Evolutionary conservation across 2,888 invertebrate species (phyloP).

Genomic region (Lepidocyrtoides sp.): DNA sequence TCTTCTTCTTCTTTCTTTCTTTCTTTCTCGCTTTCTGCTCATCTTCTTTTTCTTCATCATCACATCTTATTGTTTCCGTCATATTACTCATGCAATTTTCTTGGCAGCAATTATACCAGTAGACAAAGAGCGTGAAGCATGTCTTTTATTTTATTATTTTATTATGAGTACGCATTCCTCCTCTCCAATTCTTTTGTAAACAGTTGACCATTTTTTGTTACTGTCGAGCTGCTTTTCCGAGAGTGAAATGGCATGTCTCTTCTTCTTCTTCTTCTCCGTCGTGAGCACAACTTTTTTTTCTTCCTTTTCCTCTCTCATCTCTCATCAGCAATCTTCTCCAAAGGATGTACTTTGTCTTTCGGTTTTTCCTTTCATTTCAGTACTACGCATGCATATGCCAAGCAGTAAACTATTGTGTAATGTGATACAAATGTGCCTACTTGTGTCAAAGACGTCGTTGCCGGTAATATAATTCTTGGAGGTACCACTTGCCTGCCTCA

Average conservation of each 20-base stretch:
- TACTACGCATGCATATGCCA: not conserved
- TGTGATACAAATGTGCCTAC: not conserved
- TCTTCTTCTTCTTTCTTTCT: conserved; percentile 2
- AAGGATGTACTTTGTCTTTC: not conserved
- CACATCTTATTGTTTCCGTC: conserved; percentile 71
- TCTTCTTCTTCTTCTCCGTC: not conserved
- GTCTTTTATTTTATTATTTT: not conserved
- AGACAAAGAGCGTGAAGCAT: conserved; percentile 2
- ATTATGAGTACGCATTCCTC: conserved; percentile 49
- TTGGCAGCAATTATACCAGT: conserved; percentile 58
- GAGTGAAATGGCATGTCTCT: conserved; percentile 60
- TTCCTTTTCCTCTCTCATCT: not conserved
- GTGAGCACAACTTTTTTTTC: not conserved
- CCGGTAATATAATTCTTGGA: no score
- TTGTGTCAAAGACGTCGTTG: not conserved
- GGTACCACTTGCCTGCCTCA: no score
- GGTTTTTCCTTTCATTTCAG: not conserved
- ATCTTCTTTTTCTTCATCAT: not conserved
- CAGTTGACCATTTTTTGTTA: conserved; percentile 71
- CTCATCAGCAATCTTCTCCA: not conserved
- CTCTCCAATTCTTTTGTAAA: conserved; percentile 31
- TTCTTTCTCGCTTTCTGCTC: conserved; percentile 31
- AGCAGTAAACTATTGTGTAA: not conserved
- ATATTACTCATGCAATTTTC: conserved; percentile 76
- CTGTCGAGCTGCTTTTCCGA: conserved; percentile 48